A percentile compares a stretch with the other conserved stretches of the same genome.
Conservation (phyloP, 1,140 invertebrate genomes). For the Leptestheria dahalacensis region DNA sequence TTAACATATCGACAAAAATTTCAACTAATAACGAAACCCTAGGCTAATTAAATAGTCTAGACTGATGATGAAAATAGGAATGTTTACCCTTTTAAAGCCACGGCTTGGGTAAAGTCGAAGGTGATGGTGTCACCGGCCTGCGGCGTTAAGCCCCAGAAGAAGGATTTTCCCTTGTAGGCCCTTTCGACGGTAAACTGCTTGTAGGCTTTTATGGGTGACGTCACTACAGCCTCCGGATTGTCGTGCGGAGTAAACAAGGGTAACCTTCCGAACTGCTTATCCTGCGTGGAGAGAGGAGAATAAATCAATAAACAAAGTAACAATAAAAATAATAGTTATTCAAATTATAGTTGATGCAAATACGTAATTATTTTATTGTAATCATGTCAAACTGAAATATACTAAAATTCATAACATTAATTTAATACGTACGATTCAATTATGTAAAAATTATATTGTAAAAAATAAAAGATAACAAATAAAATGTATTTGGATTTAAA, state of each 20-base stretch:
- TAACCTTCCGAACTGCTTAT: constrained; percentile 82
- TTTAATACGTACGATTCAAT: too few relatives aligned
- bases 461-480: neutral
- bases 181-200: constrained; percentile 62
- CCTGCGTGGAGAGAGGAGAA: too few relatives aligned
- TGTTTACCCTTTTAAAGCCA: constrained; percentile 53
- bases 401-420: too few relatives aligned
- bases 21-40: neutral
- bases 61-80: neutral
- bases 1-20: too few relatives aligned
- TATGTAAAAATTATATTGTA: neutral
- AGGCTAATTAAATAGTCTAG: neutral
- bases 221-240: constrained; percentile 49
- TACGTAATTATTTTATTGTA: too few relatives aligned
- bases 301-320: too few relatives aligned
- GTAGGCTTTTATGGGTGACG: constrained; percentile 66
- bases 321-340: too few relatives aligned
- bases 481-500: neutral
- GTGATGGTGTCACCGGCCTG: constrained; percentile 63
- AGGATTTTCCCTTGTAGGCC: constrained; percentile 75
- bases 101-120: constrained; percentile 64
- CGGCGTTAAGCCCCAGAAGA: constrained; percentile 84
- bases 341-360: too few relatives aligned
- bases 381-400: too few relatives aligned
- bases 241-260: constrained; percentile 60